These are phyloP conservation scores for Drosophila auraria DNA, from an alignment of 1,140 invertebrate species.

Conservation along the genomic window DNA sequence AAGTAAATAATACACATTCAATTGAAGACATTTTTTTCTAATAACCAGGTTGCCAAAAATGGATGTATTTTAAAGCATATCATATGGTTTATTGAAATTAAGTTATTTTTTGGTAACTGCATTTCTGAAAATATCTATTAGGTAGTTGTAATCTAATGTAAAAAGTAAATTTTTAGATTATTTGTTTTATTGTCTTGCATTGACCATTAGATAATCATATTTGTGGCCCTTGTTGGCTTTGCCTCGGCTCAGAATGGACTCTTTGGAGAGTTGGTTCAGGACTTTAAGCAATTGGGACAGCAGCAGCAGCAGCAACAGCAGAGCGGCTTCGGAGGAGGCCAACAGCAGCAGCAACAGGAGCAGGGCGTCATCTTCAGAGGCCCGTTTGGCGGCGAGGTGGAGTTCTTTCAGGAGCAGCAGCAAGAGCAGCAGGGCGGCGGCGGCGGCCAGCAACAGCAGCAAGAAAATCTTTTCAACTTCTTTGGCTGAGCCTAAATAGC, in stretches of 20 bases:
- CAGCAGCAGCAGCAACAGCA: conserved; percentile 26
- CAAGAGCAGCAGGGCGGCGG: conserved; percentile 39
- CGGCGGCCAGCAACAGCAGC: conserved; percentile 34
- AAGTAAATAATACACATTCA: no score
- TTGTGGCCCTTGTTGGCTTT: conserved; percentile 16
- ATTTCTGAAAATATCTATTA: no score
- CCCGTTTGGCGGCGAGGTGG: conserved; percentile 29
- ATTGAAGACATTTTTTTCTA: no score
- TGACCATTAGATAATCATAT: conserved; percentile 8
- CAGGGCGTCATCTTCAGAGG: conserved; percentile 29
- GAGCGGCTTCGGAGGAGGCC: conserved; percentile 25
- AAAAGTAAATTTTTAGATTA: no score
- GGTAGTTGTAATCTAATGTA: no score
- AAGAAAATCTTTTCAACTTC: conserved; percentile 36
- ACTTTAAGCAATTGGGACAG: conserved; percentile 13
- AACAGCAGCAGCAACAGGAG: conserved; percentile 46
- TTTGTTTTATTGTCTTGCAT: background rate
- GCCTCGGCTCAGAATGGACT: conserved; percentile 24
- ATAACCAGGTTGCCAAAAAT: no score
- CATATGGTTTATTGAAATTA: no score
- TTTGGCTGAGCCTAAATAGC: conserved; percentile 14
- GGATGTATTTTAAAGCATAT: no score
- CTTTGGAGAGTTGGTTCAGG: conserved; percentile 16
- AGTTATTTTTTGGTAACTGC: no score
- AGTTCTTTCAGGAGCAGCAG: conserved; percentile 38